Evolutionary conservation across 1,140 invertebrate genomes (phyloP).

Genomic region (Augochlora pura): DNA sequence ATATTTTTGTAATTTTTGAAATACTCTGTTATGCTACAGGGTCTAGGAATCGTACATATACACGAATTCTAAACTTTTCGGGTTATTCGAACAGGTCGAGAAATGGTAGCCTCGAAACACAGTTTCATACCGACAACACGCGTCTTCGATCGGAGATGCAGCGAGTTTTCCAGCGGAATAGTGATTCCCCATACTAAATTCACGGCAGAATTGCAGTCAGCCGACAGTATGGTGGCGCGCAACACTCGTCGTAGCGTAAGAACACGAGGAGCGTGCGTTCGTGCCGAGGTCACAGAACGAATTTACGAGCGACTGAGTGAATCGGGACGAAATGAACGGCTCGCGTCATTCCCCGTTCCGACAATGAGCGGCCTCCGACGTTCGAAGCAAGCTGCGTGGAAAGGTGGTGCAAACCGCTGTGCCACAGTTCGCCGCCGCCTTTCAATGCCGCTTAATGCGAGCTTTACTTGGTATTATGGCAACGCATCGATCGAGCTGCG

Average conservation of each 20-base stretch:
- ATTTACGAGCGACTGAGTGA: slow-evolving; percentile 31
- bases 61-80: too few relatives aligned
- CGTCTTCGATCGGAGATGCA: too few relatives aligned
- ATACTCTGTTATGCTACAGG: too few relatives aligned
- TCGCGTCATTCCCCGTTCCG: slow-evolving; percentile 23
- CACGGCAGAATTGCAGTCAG: too few relatives aligned
- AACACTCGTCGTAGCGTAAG: neutral
- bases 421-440: neutral
- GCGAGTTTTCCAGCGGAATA: too few relatives aligned
- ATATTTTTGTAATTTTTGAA: too few relatives aligned
- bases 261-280: slow-evolving; percentile 30
- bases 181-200: too few relatives aligned
- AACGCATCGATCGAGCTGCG: neutral
- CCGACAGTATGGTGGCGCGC: too few relatives aligned
- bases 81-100: too few relatives aligned
- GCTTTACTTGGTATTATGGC: neutral
- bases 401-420: neutral
- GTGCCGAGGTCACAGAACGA: slow-evolving; percentile 32
- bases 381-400: slow-evolving; percentile 1
- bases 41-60: too few relatives aligned
- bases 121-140: too few relatives aligned
- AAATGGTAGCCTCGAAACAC: too few relatives aligned
- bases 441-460: neutral
- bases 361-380: slow-evolving; percentile 21
- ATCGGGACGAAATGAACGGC: slow-evolving; percentile 36